Percentiles rank a stretch among this genome's conserved stretches.
These are phyloP conservation scores for Pomatorhinus ruficollis DNA, from an alignment of 2,113 vertebrate genomes.

Conservation along the genomic window DNA sequence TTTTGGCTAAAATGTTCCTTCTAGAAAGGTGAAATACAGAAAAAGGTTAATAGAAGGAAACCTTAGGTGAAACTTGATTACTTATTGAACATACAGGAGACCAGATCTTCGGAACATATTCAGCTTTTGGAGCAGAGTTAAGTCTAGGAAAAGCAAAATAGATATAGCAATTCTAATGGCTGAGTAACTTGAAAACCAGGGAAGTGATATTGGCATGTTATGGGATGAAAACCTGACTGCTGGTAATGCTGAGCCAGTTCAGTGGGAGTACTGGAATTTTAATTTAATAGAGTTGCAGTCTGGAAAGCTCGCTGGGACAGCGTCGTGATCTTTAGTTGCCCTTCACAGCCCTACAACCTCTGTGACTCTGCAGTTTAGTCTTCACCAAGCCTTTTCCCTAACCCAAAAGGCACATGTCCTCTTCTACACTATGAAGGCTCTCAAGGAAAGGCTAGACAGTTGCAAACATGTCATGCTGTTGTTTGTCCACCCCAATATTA, in stretches of 20 bases:
- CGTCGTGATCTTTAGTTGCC: not conserved
- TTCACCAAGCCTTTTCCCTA: not conserved
- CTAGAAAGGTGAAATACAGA: not conserved
- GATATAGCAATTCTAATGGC: not conserved
- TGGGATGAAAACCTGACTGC: not conserved
- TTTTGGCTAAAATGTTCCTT: not conserved
- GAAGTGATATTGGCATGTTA: not conserved
- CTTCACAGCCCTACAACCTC: not conserved
- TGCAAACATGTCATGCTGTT: not conserved
- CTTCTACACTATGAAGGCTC: not conserved
- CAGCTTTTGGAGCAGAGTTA: not conserved
- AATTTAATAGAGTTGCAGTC: not conserved
- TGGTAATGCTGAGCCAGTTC: not conserved
- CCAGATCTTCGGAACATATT: not conserved
- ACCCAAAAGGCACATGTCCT: accelerated
- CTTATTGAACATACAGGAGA: not conserved
- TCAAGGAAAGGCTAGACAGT: not conserved
- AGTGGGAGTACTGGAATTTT: not conserved
- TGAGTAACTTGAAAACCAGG: not conserved
- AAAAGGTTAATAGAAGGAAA: not conserved
- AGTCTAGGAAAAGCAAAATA: not conserved
- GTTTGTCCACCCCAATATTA: not conserved
- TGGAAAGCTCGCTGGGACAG: not conserved
- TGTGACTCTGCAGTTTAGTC: not conserved
- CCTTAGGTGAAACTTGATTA: not conserved